Evolutionary conservation across 1,140 invertebrate species (phyloP), one percentile per base, ranked within the genome.

Genomic region (Drosophila truncata): DNA sequence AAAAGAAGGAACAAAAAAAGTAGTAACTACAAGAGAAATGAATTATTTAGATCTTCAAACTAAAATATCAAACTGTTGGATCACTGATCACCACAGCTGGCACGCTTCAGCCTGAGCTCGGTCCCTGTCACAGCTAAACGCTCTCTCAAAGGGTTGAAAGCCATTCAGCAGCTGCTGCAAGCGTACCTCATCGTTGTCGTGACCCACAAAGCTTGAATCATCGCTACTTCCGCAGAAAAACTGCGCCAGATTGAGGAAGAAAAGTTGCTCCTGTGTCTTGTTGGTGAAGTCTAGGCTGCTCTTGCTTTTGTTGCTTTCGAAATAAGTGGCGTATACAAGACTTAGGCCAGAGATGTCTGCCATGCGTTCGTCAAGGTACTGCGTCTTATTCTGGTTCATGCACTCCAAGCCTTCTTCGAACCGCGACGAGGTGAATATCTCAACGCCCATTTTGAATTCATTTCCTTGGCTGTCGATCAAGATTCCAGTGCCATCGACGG

Each of bases 221-320:
- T 16, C 18, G 5, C 11, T 14, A 20, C 60, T n/a, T 2, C 82
- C 82, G 25, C 91, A 91, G 27, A 91, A 91, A 39, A 91, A 90
- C 31, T 91, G 91, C 0, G 91, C 90, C 52, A 90, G 14, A 42
- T 87, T 91, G 0, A 91, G 59, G 25, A 91, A 91, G 39, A 91
- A 91, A 0, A 91, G 23, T 14, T 87, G 49, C 46, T 70, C 55
- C 42, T 71, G 50, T 0, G 70, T 6, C n/a, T 84, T 54, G 6
- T 27, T 33, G 3, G 59, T 70, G 5, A 82, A 80, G 13, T 25
- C 44, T 0, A 54, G 57, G 4, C 55, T 65, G 13, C 6, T 55
- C 8, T 25, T 44, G 41, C 11, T 11, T 2, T 29, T 29, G 18
- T 39, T 0, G 9, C 23, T 11, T 14, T 50, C 60, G 11, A 87